A percentile compares a stretch with the other conserved stretches of the same genome.
Conservation (phyloP, 37 sponge, comb jelly and placozoan species). For the Ianthella basta region DNA sequence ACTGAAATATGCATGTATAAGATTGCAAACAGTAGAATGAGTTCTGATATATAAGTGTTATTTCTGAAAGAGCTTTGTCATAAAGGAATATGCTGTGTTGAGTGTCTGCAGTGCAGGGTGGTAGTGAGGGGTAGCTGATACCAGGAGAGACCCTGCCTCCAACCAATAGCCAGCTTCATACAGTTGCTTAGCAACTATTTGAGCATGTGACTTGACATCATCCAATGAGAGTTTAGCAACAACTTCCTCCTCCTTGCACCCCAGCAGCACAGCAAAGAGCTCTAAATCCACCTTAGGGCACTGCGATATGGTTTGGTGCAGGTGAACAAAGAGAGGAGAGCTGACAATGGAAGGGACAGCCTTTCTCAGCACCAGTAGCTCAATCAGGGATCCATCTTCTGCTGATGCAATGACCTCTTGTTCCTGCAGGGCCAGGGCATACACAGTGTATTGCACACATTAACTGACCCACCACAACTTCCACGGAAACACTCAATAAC, state of each 20-base stretch:
- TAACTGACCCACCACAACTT: no score
- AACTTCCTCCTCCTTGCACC: conserved; percentile 46
- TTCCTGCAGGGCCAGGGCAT: no score
- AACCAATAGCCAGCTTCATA: conserved; percentile 39
- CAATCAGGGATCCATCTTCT: conserved; percentile 5
- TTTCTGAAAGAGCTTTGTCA: background rate
- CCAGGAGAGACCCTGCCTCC: conserved; percentile 60
- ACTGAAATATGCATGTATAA: no score
- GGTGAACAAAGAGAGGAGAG: background rate
- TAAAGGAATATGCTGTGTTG: conserved; percentile 10
- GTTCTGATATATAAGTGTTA: background rate
- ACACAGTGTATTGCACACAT: no score
- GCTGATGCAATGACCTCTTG: background rate
- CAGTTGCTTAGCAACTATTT: conserved; percentile 46
- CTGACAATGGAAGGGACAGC: background rate
- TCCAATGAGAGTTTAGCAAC: conserved; percentile 10
- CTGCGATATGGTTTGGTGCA: background rate
- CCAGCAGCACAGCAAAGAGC: conserved; percentile 46
- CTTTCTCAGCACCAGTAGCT: background rate
- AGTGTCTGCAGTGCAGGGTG: background rate
- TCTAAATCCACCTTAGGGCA: background rate
- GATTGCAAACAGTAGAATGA: no score
- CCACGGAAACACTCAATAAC: no score
- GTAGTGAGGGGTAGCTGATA: background rate
- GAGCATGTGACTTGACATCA: conserved; percentile 22